Conservation (phyloP, 1,140 invertebrate genomes). For the Drosophila lacertosa region DNA sequence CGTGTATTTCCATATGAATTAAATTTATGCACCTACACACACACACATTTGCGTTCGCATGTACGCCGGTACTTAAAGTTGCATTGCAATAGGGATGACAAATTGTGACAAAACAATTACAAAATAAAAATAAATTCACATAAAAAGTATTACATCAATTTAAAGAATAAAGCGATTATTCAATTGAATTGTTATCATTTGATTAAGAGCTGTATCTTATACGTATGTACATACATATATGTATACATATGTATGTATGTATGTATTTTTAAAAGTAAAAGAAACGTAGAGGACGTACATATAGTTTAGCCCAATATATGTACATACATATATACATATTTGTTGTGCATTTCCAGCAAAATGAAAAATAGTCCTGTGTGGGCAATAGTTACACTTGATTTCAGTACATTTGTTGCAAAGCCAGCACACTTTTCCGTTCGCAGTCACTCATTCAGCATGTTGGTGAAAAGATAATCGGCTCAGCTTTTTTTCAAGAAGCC, state of each 20-base stretch:
- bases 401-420: neutral
- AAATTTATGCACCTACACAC: conserved; percentile 27
- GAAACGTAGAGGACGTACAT: no score
- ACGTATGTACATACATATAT: no score
- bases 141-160: neutral
- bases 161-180: neutral
- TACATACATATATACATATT: no score
- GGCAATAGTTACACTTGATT: neutral
- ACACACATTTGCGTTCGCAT: conserved; percentile 1
- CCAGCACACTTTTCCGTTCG: neutral
- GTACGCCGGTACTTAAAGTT: conserved; percentile 21
- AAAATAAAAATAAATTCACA: conserved; percentile 2
- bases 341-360: neutral
- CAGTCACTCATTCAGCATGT: conserved; percentile 5
- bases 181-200: neutral
- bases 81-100: conserved; percentile 25
- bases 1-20: conserved; percentile 26
- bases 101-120: conserved; percentile 18
- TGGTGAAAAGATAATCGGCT: conserved; percentile 12
- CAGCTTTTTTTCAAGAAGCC: conserved; percentile 19
- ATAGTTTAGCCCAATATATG: no score
- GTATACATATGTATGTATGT: no score
- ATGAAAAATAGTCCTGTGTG: neutral
- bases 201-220: neutral
- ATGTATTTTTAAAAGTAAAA: no score